phyloP scores from a whole-genome alignment of 2,797 vertebrate genomes.

The Megalops cyprinoides region DNA sequence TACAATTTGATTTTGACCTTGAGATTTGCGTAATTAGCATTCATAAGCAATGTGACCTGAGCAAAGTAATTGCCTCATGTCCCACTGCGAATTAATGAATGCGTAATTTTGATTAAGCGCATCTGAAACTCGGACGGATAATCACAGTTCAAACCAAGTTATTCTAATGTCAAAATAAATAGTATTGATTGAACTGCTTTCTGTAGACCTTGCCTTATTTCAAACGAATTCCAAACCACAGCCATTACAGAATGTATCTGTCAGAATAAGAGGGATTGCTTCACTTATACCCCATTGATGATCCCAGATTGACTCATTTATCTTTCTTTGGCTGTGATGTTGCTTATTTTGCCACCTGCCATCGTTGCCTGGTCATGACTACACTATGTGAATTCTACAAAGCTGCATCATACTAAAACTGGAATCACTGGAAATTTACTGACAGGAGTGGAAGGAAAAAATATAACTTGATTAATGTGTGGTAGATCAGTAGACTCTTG shows the following conservation, averaged over 20 bases:
- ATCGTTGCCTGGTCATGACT: slow-evolving; percentile 50
- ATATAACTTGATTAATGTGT: background rate
- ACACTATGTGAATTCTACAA: background rate
- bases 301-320: slow-evolving; percentile 35
- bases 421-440: no score
- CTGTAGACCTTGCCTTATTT: slow-evolving; percentile 29
- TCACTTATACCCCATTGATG: slow-evolving; percentile 24
- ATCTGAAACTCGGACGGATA: slow-evolving; percentile 39
- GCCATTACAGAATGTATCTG: slow-evolving; percentile 36
- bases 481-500: no score
- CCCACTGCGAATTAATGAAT: slow-evolving; percentile 55
- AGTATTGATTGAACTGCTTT: slow-evolving; percentile 44
- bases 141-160: slow-evolving; percentile 41
- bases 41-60: slow-evolving; percentile 42
- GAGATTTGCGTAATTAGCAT: slow-evolving; percentile 48
- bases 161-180: slow-evolving; percentile 51
- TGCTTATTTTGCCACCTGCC: slow-evolving; percentile 46
- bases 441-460: background rate
- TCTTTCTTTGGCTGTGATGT: slow-evolving; percentile 41
- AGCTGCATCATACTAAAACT: no score
- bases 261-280: slow-evolving; percentile 35
- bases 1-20: slow-evolving; percentile 58
- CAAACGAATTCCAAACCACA: slow-evolving; percentile 35
- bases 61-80: slow-evolving; percentile 59
- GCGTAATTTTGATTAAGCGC: slow-evolving; percentile 62